Evolutionary conservation across 2,888 invertebrate species (phyloP).

Genomic region (Xylocampa areola): DNA sequence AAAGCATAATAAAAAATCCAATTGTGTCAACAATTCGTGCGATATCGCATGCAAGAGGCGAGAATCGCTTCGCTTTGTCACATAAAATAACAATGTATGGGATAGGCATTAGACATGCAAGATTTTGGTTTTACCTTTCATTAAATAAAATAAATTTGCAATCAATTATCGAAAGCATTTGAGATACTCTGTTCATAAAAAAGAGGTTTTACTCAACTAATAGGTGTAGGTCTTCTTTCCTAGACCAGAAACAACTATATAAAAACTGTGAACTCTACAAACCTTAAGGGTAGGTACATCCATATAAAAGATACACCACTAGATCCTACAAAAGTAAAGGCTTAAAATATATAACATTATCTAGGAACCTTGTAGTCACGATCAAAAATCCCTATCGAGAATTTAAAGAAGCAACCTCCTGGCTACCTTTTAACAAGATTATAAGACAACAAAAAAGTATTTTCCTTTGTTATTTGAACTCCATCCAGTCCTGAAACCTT

Average conservation of each 20-base stretch:
- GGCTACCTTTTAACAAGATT: slow-evolving; percentile 24
- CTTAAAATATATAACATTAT: no score
- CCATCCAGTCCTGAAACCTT: slow-evolving; percentile 31
- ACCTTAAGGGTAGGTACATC: no score
- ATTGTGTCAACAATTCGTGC: neutral
- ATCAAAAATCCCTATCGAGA: neutral
- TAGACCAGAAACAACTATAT: no score
- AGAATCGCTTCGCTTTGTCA: neutral
- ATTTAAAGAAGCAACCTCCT: slow-evolving; percentile 12
- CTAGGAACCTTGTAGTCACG: neutral
- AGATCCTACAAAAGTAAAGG: neutral
- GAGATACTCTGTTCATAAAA: no score
- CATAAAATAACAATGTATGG: neutral
- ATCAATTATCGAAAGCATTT: no score
- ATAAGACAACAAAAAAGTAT: slow-evolving; percentile 13
- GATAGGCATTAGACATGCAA: slow-evolving; percentile 8
- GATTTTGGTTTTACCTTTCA: neutral
- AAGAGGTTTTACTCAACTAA: no score
- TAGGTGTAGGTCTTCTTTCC: no score
- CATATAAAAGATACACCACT: neutral
- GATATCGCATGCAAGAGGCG: slow-evolving; percentile 7
- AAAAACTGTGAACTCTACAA: no score
- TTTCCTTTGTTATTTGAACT: slow-evolving; percentile 39
- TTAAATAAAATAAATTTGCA: no score
- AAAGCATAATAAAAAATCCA: slow-evolving; percentile 5